Percentiles rank a stretch among this genome's conserved stretches.
phyloP scores from a whole-genome alignment of 92 coral and sea anemone species.

The Pocillopora meandrina region DNA sequence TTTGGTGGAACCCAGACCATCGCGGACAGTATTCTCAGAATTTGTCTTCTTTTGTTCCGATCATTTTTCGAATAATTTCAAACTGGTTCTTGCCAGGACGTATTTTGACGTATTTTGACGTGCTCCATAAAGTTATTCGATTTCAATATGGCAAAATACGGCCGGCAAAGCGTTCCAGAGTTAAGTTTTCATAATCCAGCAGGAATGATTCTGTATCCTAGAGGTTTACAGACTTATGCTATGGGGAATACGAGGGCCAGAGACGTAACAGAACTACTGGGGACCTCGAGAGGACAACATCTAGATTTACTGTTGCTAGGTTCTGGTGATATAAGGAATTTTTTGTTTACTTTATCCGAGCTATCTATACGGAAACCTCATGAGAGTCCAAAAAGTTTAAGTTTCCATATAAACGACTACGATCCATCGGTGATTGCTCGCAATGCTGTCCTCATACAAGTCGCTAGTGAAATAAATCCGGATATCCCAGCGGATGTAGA shows the following conservation, averaged over 20 bases:
- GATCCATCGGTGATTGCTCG: constrained; percentile 69
- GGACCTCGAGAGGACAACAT: constrained; percentile 41
- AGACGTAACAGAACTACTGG: constrained; percentile 49
- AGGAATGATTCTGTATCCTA: constrained; percentile 45
- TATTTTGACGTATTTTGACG: too few relatives aligned
- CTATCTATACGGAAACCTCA: constrained; percentile 47
- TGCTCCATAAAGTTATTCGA: too few relatives aligned
- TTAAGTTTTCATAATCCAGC: constrained; percentile 65
- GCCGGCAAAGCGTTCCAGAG: constrained; percentile 54
- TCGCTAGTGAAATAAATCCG: constrained; percentile 51
- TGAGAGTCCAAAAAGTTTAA: constrained; percentile 41
- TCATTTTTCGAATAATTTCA: too few relatives aligned
- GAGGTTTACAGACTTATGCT: constrained; percentile 53
- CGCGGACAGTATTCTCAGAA: too few relatives aligned
- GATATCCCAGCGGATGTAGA: constrained; percentile 42
- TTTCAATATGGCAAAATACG: constrained; percentile 48
- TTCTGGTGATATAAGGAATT: constrained; percentile 69
- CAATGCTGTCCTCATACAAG: constrained; percentile 53
- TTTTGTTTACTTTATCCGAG: constrained; percentile 68
- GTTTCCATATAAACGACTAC: constrained; percentile 68
- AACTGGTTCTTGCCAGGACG: too few relatives aligned
- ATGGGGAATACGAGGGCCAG: constrained; percentile 68
- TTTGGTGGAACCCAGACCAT: too few relatives aligned
- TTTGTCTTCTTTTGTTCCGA: too few relatives aligned
- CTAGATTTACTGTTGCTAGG: constrained; percentile 58